Conservation (phyloP, 2,888 invertebrate species). For the Mongoloraphidia duomilia region DNA sequence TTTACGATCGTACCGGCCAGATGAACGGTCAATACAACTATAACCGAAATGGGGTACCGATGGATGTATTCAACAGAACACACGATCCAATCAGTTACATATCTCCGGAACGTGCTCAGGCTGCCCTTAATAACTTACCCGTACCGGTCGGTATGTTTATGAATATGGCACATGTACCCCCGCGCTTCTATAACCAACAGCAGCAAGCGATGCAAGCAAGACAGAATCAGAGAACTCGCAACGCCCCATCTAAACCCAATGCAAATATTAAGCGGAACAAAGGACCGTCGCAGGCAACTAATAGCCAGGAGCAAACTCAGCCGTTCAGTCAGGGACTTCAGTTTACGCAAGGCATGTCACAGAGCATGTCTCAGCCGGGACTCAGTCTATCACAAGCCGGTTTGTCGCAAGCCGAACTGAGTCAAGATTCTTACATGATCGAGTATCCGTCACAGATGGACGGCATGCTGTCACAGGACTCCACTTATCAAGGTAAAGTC, state of each 20-base stretch:
- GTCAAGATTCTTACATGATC: slow-evolving; percentile 70
- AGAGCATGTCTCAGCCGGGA: slow-evolving; percentile 53
- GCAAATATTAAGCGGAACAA: background rate
- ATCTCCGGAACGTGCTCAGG: slow-evolving; percentile 66
- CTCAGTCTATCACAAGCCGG: slow-evolving; percentile 53
- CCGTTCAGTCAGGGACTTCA: slow-evolving; percentile 52
- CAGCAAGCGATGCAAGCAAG: slow-evolving; percentile 48
- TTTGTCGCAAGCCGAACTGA: slow-evolving; percentile 56
- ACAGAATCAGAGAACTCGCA: slow-evolving; percentile 29
- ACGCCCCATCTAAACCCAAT: slow-evolving; percentile 12
- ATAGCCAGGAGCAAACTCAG: slow-evolving; percentile 17
- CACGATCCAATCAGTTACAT: slow-evolving; percentile 91
- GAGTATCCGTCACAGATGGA: slow-evolving; percentile 91
- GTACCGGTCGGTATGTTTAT: slow-evolving; percentile 91
- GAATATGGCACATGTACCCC: slow-evolving; percentile 71
- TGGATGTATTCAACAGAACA: slow-evolving; percentile 50
- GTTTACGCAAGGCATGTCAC: slow-evolving; percentile 64
- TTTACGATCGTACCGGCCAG: slow-evolving; percentile 65
- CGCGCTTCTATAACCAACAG: slow-evolving; percentile 61
- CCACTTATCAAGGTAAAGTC: slow-evolving; percentile 53
- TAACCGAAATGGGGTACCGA: slow-evolving; percentile 25
- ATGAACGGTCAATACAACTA: slow-evolving; percentile 25
- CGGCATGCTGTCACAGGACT: slow-evolving; percentile 86
- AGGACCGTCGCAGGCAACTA: slow-evolving; percentile 25
- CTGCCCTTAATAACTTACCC: slow-evolving; percentile 65